A percentile compares a stretch with the other conserved stretches of the same genome.
Evolutionary conservation across 2,888 invertebrate genomes (phyloP).

Genomic region (Rhodophaea formosa): DNA sequence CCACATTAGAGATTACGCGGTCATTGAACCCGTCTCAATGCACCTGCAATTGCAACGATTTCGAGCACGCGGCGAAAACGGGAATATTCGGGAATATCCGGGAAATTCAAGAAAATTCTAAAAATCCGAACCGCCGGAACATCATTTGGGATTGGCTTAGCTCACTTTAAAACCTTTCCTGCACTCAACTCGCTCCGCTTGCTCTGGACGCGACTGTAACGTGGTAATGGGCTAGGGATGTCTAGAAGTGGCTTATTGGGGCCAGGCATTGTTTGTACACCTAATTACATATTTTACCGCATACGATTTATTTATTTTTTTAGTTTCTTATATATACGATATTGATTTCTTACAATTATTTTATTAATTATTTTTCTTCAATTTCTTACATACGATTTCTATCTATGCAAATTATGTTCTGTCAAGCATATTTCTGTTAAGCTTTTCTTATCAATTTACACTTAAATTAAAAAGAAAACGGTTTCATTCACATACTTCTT

Average conservation of each 20-base stretch:
- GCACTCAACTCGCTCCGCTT: conserved; percentile 47
- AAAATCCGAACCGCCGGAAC: conserved; percentile 41
- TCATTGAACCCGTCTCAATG: conserved; percentile 13
- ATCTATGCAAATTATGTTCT: too few relatives aligned
- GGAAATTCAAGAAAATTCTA: conserved; percentile 31
- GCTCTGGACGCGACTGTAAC: conserved; percentile 14
- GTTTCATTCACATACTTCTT: too few relatives aligned
- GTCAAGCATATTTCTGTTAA: too few relatives aligned
- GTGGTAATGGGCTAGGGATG: not conserved
- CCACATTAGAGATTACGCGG: conserved; percentile 1
- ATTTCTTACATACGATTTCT: too few relatives aligned
- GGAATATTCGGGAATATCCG: conserved; percentile 30
- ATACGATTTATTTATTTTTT: too few relatives aligned
- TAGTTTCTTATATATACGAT: too few relatives aligned
- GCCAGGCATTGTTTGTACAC: not conserved
- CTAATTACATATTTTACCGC: too few relatives aligned
- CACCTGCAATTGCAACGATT: conserved; percentile 25
- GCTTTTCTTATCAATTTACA: too few relatives aligned
- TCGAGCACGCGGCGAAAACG: conserved; percentile 29
- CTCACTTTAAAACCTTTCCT: conserved; percentile 54
- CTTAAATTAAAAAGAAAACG: too few relatives aligned
- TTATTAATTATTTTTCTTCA: too few relatives aligned
- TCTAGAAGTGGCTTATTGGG: not conserved
- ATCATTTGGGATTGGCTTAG: conserved; percentile 58
- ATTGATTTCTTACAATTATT: too few relatives aligned